Base-by-base conservation (phyloP, 2,797 vertebrate genomes). In the Cottoperca gobio region DNA sequence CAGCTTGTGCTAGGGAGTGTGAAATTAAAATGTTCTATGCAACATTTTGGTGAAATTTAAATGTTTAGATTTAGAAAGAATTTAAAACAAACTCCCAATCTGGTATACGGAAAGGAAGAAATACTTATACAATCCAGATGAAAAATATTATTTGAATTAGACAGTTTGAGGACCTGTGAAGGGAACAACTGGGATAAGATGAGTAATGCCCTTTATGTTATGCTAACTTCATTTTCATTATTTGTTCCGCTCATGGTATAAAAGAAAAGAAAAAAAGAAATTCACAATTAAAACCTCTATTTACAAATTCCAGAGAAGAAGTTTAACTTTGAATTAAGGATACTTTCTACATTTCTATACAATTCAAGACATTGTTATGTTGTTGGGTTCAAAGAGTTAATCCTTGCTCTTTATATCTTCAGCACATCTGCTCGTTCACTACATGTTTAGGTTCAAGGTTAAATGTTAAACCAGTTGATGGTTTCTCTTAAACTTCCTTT, bases 1-100 rank as follows among this genome's bases (percentile, higher is more conserved):
- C 33, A 80, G 81, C 91, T 91, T 91, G 86, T 53, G 21, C 66
- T 40, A 8, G 2, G 8, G 42, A 3, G 42, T 65, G 75, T 58
- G 46, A 54, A 80, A 66, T 75, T 43, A 40, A 69, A 59, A 66
- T 31, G 60, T 26, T 69, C 10, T 37, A 24, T 9, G 1, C 42
- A 68, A 79, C 31, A 67, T 58, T 46, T 58, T 21, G 17, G 35
- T 53, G 21, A 75, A 68, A 66, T 37, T n/a, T 14, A 14, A 26
- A 46, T 33, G 35, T 66, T 54, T 55, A 54, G 13, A 48, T 31
- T 46, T 37, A 64, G 45, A 17, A 19, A 42, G 13, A 64, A 53
- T 50, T 26, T 23, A 17, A 58, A 48, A 24, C 21, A 67, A 52
- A 64, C 16, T 39, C 5, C 8, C n/a, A 49, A n/a, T 45, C 17